Base-by-base conservation (phyloP, 2,888 invertebrate genomes). In the Rugalucina vietnamica region DNA sequence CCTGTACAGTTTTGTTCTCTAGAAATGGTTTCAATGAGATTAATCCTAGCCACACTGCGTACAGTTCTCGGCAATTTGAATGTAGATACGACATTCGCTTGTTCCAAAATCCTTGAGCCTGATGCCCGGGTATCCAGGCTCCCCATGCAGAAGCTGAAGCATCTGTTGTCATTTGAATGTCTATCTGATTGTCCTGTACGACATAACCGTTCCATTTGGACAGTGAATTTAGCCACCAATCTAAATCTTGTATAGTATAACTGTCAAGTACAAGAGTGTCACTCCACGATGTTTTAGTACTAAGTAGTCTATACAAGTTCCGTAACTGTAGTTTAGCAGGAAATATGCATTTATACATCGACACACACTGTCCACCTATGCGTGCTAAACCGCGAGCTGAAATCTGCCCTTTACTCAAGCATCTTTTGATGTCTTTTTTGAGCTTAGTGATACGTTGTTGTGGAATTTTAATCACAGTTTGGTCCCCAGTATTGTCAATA, bases 61-160 rank as follows among this genome's bases (percentile, higher is more conserved):
- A 76, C 75, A 76, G 21, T 50, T 81, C 81, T 21, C 81, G 76
- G 75, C 24, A 75, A 34, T 81, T 81, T 73, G 76, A 77, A 49
- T 57, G 54, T 32, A 18, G n/a, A 37, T 76, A 65, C 14, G 72
- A 24, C 36, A 77, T 65, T 27, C 34, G 43, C 21, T 12, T 21
- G 69, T 73, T 69, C 77, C 82, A 82, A 29, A 77, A 65, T 1
- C 82, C 77, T n/a, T 60, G 69, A 1, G 73, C 73, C 18, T 69
- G 18, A 18, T 72, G 36, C n/a, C 37, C 24, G 10, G 27, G 24
- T n/a, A 43, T 65, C 50, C 65, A 60, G 27, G 82, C 78, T 2
- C 82, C 77, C 73, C 77, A 71, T 5, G 36, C 60, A 27, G 21
- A 27, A 8, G 27, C n/a, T 10, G 73, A 73, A 0, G 76, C 72